Conservation (phyloP, 2,113 vertebrate species). For the Morphnarchus princeps region DNA sequence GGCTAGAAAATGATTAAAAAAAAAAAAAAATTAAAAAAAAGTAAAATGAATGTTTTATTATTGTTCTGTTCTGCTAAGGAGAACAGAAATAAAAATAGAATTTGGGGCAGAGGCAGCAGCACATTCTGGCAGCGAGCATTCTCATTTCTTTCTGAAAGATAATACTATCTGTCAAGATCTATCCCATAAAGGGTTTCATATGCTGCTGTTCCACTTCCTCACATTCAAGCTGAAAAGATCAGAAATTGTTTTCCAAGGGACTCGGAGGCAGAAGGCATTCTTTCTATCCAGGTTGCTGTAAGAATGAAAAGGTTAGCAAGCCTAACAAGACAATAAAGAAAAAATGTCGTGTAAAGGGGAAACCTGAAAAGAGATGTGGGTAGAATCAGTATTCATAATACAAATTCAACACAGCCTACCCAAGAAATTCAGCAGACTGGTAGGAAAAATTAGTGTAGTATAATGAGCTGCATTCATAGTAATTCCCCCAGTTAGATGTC, state of each 20-base stretch:
- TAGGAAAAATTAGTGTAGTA: background rate
- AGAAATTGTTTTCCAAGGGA: slow-evolving; percentile 17
- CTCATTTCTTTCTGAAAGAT: slow-evolving; percentile 38
- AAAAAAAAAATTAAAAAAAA: background rate
- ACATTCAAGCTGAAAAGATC: slow-evolving; percentile 9
- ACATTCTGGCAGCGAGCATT: background rate
- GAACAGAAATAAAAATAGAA: slow-evolving; percentile 42
- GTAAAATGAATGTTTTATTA: slow-evolving; percentile 1
- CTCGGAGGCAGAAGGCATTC: background rate
- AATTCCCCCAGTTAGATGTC: background rate
- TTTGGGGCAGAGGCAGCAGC: background rate
- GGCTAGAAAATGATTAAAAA: background rate
- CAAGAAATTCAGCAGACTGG: background rate
- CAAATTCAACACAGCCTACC: background rate
- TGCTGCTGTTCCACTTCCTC: background rate
- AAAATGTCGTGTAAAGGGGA: background rate
- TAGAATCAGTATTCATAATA: background rate
- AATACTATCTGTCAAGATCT: slow-evolving; percentile 40
- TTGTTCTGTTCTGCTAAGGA: background rate
- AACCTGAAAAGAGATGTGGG: background rate
- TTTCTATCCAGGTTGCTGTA: background rate
- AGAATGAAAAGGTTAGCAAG: background rate
- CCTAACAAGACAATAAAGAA: background rate
- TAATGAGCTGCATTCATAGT: background rate
- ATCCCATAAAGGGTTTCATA: background rate